Percentiles rank a stretch among this genome's conserved stretches.
phyloP scores from a whole-genome alignment of 2,113 vertebrate species.

The Gasterosteus aculeatus region DNA sequence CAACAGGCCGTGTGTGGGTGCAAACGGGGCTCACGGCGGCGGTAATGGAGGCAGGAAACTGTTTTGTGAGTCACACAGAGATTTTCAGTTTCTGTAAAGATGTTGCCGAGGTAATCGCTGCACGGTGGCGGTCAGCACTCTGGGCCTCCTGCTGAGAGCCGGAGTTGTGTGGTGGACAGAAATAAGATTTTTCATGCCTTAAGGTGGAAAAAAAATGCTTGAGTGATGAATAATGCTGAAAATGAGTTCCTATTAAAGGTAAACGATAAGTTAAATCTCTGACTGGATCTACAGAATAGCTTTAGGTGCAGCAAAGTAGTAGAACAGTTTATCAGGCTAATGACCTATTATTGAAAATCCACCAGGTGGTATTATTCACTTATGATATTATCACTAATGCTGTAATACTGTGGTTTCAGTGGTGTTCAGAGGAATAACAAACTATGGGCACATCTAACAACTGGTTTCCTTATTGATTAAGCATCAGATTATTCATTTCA shows the following conservation, averaged over 20 bases:
- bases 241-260: constrained; percentile 57
- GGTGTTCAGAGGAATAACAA: background rate
- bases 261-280: constrained; percentile 41
- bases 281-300: constrained; percentile 30
- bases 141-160: constrained; percentile 59
- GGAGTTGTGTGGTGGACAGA: constrained; percentile 47
- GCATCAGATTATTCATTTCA: background rate
- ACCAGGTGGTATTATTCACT: background rate
- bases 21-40: constrained; percentile 4
- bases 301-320: constrained; percentile 32
- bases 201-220: constrained; percentile 24
- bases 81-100: constrained; percentile 64
- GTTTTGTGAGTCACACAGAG: constrained; percentile 47
- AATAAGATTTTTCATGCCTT: constrained; percentile 42
- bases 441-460: background rate
- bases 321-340: constrained; percentile 27
- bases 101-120: constrained; percentile 61
- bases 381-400: background rate
- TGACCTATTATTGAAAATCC: constrained; percentile 39
- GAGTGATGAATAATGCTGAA: constrained; percentile 49
- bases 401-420: background rate
- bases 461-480: constrained; percentile 20
- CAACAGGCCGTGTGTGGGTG: background rate
- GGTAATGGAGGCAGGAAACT: constrained; percentile 61
- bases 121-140: constrained; percentile 67